Base-by-base conservation (phyloP, 2,797 vertebrate species). In the Psittacula derbiana region DNA sequence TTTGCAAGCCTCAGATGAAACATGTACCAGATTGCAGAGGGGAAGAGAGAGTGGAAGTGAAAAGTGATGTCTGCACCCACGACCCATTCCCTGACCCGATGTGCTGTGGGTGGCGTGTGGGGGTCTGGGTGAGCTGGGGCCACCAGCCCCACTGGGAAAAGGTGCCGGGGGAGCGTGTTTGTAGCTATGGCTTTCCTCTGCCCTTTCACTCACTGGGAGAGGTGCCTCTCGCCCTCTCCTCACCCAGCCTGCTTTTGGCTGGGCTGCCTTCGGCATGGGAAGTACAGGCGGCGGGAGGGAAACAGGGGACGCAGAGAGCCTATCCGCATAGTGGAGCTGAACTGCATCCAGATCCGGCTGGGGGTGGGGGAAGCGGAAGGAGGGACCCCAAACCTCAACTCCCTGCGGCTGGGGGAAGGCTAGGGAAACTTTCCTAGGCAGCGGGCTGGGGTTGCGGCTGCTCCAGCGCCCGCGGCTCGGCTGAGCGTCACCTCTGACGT, bases 401-500 rank as follows among this genome's bases (percentile, higher is more conserved):
- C 21, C 23, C 14, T 25, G 33, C 15, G 10, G n/a, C 55, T 16
- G 20, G 38, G 44, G 31, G 5, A 28, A 5, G 7, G 6, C 33
- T 25, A 20, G 18, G 58, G 13, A 2, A 87, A 65, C 74, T 73
- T 31, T 40, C 53, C n/a, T 27, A 47, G 61, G 40, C 40, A 33
- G 47, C 58, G 46, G 38, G 28, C 10, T 7, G 44, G 30, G 43
- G 36, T 31, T 57, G 88, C 36, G 31, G 58, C 80, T 10, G 41
- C 57, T 40, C 28, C 73, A 15, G 78, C 78, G 11, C 21, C 55
- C 49, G 13, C 19, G 55, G 53, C 72, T 44, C 44, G 15, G 73
- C 67, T 11, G 65, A 72, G 94, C 95, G 76, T 94, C 96, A 88
- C 95, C 12, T 31, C 71, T 92, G 96, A 96, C 95, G 91, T 47